Conservation (phyloP, 2,797 vertebrate species). For the Macrochelys suwanniensis region DNA sequence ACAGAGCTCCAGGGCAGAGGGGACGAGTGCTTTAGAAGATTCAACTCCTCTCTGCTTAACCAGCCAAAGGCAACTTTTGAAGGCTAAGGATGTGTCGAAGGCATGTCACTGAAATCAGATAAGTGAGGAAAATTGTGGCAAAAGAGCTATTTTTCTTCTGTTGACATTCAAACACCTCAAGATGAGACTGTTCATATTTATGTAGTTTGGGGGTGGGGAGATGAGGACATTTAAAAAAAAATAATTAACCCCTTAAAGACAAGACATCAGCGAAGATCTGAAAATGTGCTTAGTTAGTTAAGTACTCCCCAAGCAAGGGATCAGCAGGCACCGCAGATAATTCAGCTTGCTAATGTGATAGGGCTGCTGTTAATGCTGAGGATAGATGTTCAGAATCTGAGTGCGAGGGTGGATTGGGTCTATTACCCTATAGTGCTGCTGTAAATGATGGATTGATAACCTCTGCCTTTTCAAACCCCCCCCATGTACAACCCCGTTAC, state of each 20-base stretch:
- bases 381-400: not conserved
- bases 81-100: not conserved
- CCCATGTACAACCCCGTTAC: not conserved
- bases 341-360: not conserved
- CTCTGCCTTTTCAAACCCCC: not conserved
- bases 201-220: not conserved
- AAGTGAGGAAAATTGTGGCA: not conserved
- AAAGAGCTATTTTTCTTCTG: not conserved
- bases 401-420: not conserved
- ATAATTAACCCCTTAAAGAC: not conserved
- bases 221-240: not conserved
- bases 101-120: not conserved
- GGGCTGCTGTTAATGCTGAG: not conserved
- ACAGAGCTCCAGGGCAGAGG: not conserved
- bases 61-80: not conserved
- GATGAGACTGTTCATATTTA: not conserved
- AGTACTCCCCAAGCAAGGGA: rapidly evolving
- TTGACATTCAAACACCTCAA: not conserved
- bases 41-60: rapidly evolving
- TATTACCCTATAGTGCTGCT: not conserved
- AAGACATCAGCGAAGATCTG: not conserved
- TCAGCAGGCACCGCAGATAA: not conserved
- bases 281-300: not conserved
- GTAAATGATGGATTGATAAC: rapidly evolving
- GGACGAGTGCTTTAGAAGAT: not conserved